Evolutionary conservation across 2,888 invertebrate species (phyloP).

Genomic region (Vesta saturnalis): DNA sequence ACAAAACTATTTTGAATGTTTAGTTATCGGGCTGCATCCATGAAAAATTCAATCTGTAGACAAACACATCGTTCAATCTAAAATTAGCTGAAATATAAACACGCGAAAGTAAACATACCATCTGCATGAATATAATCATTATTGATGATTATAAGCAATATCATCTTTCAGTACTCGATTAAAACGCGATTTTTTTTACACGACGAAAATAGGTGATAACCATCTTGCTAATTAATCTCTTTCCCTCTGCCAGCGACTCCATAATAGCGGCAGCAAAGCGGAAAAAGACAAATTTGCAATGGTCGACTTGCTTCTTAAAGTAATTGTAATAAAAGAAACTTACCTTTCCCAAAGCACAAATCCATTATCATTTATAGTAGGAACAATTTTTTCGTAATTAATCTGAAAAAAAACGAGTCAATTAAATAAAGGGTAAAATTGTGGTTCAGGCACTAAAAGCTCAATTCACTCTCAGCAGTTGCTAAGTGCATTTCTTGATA

Average conservation of each 20-base stretch:
- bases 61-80: slow-evolving; percentile 21
- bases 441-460: slow-evolving; percentile 2
- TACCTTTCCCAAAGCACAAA: slow-evolving; percentile 32
- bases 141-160: background rate
- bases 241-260: slow-evolving; percentile 37
- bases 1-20: slow-evolving; percentile 20
- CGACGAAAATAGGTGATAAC: slow-evolving; percentile 14
- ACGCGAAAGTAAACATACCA: slow-evolving; percentile 14
- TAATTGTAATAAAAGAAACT: background rate
- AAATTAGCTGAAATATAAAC: slow-evolving; percentile 20
- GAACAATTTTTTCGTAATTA: slow-evolving; percentile 26
- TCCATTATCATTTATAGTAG: slow-evolving; percentile 26
- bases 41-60: slow-evolving; percentile 22
- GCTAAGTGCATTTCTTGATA: slow-evolving; percentile 26
- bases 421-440: background rate
- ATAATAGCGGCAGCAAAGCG: slow-evolving; percentile 38
- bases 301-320: background rate
- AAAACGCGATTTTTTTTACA: background rate
- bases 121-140: background rate
- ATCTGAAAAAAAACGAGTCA: slow-evolving; percentile 23
- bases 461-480: slow-evolving; percentile 28
- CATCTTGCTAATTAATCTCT: slow-evolving; percentile 31
- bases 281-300: slow-evolving; percentile 39
- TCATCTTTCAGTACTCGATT: background rate
- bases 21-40: slow-evolving; percentile 5